These are phyloP conservation scores for Hemicentrotus pulcherrimus DNA, from an alignment of 35 echinoderm and acorn worm genomes.

Conservation along the genomic window DNA sequence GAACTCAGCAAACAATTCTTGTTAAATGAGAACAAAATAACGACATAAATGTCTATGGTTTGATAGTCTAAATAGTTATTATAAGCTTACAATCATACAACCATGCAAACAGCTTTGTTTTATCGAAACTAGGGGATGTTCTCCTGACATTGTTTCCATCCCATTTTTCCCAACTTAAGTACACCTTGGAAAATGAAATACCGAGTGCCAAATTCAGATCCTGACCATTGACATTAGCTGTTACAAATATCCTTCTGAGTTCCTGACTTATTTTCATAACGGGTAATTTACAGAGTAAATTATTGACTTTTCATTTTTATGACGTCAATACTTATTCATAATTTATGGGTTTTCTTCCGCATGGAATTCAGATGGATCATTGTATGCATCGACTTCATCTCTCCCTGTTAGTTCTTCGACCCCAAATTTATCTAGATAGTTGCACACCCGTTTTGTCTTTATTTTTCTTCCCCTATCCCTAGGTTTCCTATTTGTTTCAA, in stretches of 20 bases:
- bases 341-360: neutral
- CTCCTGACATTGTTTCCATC: no score
- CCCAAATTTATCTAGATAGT: neutral
- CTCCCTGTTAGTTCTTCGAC: neutral
- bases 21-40: no score
- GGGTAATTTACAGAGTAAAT: neutral
- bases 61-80: no score
- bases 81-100: no score
- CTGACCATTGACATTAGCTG: neutral
- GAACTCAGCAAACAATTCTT: no score
- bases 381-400: neutral
- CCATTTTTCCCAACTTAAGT: no score
- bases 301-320: conserved; percentile 13
- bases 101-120: no score
- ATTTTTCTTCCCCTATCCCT: neutral
- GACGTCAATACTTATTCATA: conserved; percentile 19
- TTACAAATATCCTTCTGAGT: neutral
- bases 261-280: neutral
- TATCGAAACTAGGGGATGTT: no score
- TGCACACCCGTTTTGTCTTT: neutral
- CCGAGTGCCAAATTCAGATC: neutral
- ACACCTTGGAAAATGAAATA: neutral
- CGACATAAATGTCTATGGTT: no score
- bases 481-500: neutral
- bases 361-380: neutral